Percentiles rank a stretch among this genome's conserved stretches.
Evolutionary conservation across 2,888 invertebrate species (phyloP).

Genomic region (Ophion costatus): DNA sequence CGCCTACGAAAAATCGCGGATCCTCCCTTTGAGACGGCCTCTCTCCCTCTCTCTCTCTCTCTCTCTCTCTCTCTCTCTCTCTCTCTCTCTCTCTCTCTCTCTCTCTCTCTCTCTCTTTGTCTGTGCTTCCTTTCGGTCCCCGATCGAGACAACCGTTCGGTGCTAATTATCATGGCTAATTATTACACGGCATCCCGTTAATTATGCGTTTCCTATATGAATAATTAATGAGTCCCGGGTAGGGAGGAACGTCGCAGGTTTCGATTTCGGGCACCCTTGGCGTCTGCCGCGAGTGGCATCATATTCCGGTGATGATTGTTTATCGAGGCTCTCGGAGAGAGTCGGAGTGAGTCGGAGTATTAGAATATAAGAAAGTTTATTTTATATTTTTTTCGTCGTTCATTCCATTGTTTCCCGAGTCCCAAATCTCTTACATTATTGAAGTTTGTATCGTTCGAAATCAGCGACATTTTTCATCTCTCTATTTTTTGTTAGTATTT

Average conservation of each 20-base stretch:
- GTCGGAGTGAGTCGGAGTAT: background rate
- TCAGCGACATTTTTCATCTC: background rate
- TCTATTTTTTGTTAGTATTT: background rate
- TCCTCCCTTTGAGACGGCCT: slow-evolving; percentile 54
- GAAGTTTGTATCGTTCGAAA: too few species aligned
- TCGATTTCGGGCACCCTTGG: slow-evolving; percentile 34
- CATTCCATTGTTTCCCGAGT: too few species aligned
- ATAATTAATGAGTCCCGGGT: slow-evolving; percentile 58
- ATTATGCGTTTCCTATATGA: slow-evolving; percentile 63
- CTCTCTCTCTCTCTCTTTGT: slow-evolving; percentile 27
- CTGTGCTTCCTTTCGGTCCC: slow-evolving; percentile 12
- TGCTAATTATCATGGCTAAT: slow-evolving; percentile 70
- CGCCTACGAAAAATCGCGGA: slow-evolving; percentile 68
- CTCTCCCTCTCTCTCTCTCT: slow-evolving; percentile 24
- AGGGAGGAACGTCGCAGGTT: slow-evolving; percentile 25
- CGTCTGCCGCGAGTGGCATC: background rate
- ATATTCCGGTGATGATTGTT: background rate
- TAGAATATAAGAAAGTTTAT: background rate
- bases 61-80: slow-evolving; percentile 35
- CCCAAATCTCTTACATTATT: too few species aligned
- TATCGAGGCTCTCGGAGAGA: background rate
- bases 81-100: slow-evolving; percentile 32
- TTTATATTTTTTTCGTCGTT: background rate
- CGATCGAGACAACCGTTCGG: slow-evolving; percentile 48
- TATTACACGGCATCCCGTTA: slow-evolving; percentile 66